Conservation (phyloP, 1,140 invertebrate species). For the Drosophila albomicans region DNA sequence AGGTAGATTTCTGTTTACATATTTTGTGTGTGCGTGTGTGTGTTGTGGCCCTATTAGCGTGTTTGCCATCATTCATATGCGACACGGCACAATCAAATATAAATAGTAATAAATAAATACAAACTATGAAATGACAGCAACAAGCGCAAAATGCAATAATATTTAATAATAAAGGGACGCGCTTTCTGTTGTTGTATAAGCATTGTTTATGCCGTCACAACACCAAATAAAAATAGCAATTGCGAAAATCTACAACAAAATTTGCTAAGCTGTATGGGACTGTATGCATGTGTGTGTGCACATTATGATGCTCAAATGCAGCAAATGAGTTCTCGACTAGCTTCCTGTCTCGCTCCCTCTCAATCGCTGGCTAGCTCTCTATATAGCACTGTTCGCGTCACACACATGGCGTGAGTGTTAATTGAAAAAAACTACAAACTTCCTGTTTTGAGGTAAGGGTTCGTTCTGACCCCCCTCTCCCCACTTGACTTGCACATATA, state of each 20-base stretch:
- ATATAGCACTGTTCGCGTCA: slow-evolving; percentile 10
- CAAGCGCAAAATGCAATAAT: slow-evolving; percentile 48
- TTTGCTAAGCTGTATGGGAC: not conserved
- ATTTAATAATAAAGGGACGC: slow-evolving; percentile 68
- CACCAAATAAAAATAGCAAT: slow-evolving; percentile 64
- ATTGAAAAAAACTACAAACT: slow-evolving; percentile 78
- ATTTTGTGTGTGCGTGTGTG: slow-evolving; percentile 33
- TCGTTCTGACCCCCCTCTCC: slow-evolving; percentile 5
- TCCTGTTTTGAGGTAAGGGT: slow-evolving; percentile 57
- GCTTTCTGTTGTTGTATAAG: slow-evolving; percentile 55
- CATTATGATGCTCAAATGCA: slow-evolving; percentile 31
- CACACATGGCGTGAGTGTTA: slow-evolving; percentile 40
- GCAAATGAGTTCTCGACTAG: slow-evolving; percentile 38
- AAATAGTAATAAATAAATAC: slow-evolving; percentile 20
- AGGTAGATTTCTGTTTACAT: slow-evolving; percentile 61
- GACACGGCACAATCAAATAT: slow-evolving; percentile 21
- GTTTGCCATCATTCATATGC: slow-evolving; percentile 22
- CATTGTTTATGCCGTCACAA: slow-evolving; percentile 62
- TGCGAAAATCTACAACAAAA: slow-evolving; percentile 44
- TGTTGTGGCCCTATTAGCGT: slow-evolving; percentile 38
- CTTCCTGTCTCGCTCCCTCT: slow-evolving; percentile 1
- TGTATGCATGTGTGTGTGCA: slow-evolving; percentile 6
- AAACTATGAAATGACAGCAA: slow-evolving; percentile 7
- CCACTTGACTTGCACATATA: slow-evolving; percentile 2
- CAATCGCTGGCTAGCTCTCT: not conserved